phyloP scores from a whole-genome alignment of 1,140 invertebrate genomes.

The Mya arenaria region DNA sequence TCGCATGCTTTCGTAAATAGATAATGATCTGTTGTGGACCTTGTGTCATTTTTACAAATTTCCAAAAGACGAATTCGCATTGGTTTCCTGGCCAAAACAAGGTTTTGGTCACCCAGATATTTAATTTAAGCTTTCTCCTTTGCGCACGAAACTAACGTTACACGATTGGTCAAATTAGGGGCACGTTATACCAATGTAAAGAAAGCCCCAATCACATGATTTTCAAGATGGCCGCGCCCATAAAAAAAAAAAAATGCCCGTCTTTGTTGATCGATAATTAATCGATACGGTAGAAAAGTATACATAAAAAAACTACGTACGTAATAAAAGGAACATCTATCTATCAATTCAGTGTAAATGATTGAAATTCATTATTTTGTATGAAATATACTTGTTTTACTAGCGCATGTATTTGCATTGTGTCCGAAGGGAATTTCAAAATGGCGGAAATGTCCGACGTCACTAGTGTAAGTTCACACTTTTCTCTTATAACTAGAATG shows the following conservation, averaged over 20 bases:
- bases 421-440: slow-evolving; percentile 21
- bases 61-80: not conserved
- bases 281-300: slow-evolving; percentile 29
- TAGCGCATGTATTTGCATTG: slow-evolving; percentile 38
- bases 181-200: slow-evolving; percentile 30
- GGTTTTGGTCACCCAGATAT: not conserved
- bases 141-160: slow-evolving; percentile 1
- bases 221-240: slow-evolving; percentile 47
- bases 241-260: slow-evolving; percentile 22
- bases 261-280: slow-evolving; percentile 31
- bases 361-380: slow-evolving; percentile 16
- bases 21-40: slow-evolving; percentile 6
- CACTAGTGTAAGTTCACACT: no score
- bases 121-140: slow-evolving; percentile 6
- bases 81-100: not conserved
- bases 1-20: slow-evolving; percentile 27
- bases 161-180: slow-evolving; percentile 23
- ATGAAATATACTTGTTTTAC: slow-evolving; percentile 1
- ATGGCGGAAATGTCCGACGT: slow-evolving; percentile 12
- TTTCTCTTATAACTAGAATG: no score
- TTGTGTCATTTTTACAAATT: slow-evolving; percentile 33
- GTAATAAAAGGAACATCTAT: slow-evolving; percentile 21
- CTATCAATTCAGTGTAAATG: slow-evolving; percentile 23
- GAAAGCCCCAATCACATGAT: slow-evolving; percentile 29
- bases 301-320: slow-evolving; percentile 22